Evolutionary conservation across 2,113 vertebrate genomes (phyloP).

Genomic region (Tachysurus fulvidraco): DNA sequence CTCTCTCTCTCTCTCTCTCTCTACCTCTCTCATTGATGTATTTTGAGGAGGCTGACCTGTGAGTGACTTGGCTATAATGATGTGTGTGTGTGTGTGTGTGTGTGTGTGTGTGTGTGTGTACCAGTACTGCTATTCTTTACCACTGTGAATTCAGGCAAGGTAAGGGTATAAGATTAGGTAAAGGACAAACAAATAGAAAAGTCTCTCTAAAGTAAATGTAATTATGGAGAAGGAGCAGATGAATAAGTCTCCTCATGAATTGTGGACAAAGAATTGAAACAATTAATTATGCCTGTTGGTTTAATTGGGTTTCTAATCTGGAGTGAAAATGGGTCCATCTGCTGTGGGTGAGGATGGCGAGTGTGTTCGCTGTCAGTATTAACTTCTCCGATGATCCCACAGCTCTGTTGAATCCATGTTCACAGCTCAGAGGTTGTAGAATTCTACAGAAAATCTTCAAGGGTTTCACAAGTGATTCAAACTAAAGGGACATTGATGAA

Average conservation of each 20-base stretch:
- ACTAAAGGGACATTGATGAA: background rate
- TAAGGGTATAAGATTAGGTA: background rate
- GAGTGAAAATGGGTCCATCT: background rate
- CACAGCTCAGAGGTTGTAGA: background rate
- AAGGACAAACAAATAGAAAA: background rate
- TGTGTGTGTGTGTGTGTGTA: constrained; percentile 8
- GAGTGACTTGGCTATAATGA: background rate
- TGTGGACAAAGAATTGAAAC: background rate
- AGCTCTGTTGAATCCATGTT: background rate
- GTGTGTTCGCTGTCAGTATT: background rate
- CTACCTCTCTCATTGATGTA: background rate
- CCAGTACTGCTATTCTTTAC: constrained; percentile 4
- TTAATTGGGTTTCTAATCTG: background rate
- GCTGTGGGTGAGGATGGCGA: background rate
- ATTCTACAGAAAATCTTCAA: background rate
- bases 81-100: constrained; percentile 1
- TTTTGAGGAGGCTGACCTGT: background rate
- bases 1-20: background rate
- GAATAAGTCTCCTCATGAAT: background rate
- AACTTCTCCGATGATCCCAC: background rate
- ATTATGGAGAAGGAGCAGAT: background rate
- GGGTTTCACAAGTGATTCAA: background rate
- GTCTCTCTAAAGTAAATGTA: background rate
- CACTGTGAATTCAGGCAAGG: constrained; percentile 29
- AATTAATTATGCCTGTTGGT: background rate